Conservation (phyloP, 2,797 vertebrate genomes). For the Hemibagrus guttatus region DNA sequence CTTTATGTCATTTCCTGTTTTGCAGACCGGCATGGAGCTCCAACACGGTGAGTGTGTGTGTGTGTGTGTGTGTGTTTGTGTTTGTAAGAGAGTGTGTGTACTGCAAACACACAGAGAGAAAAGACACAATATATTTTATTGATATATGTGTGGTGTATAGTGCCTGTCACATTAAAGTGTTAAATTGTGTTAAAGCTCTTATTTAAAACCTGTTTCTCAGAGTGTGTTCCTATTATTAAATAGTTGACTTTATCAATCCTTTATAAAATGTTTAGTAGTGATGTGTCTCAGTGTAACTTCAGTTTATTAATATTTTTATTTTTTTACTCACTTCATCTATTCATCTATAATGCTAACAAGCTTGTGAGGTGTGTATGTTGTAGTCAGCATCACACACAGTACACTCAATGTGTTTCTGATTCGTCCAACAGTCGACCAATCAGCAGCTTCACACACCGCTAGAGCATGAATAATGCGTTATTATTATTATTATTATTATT, state of each 20-base stretch:
- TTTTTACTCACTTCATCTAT: not conserved
- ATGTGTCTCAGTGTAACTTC: not conserved
- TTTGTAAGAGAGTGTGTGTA: not conserved
- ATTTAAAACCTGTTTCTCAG: too few relatives aligned
- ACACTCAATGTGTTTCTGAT: not conserved
- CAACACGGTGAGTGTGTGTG: slow-evolving; percentile 49
- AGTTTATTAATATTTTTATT: not conserved
- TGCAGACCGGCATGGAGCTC: slow-evolving; percentile 51
- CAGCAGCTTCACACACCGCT: not conserved
- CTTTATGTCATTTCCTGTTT: slow-evolving; percentile 37
- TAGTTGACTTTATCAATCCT: not conserved
- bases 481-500: not conserved
- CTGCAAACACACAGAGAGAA: not conserved
- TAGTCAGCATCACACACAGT: not conserved
- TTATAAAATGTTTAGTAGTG: not conserved
- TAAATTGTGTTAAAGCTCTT: not conserved
- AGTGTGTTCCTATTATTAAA: not conserved
- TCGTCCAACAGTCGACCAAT: not conserved
- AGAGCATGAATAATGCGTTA: not conserved
- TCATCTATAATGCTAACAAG: not conserved
- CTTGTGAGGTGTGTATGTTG: not conserved
- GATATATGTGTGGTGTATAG: not conserved
- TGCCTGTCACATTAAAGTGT: not conserved
- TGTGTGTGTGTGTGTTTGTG: slow-evolving; percentile 27
- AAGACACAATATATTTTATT: slow-evolving; percentile 54